phyloP scores from a whole-genome alignment of 2,888 invertebrate genomes.

The Schizaphis graminum region DNA sequence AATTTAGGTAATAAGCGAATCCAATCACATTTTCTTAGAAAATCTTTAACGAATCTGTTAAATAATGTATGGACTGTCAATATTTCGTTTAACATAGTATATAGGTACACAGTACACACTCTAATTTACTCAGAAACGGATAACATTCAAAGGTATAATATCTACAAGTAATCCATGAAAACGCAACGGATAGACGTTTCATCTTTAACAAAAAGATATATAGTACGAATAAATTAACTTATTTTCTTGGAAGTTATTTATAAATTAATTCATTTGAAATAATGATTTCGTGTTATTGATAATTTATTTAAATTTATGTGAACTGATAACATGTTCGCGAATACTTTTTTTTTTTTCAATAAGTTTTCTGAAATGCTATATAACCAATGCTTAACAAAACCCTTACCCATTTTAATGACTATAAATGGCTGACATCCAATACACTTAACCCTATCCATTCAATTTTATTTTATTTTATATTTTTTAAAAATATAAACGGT shows the following conservation, averaged over 20 bases:
- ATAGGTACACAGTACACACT: not conserved
- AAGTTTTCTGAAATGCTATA: not conserved
- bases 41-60: not conserved
- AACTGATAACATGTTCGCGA: not conserved
- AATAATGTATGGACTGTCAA: not conserved
- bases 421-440: conserved; percentile 1
- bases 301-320: not conserved
- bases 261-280: not conserved
- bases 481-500: not conserved
- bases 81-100: not conserved
- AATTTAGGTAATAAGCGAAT: not conserved
- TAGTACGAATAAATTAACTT: not conserved
- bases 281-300: not conserved
- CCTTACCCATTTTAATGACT: conserved; percentile 1
- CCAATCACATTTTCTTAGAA: not conserved
- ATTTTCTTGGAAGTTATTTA: not conserved
- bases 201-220: not conserved
- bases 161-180: not conserved
- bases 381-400: not conserved
- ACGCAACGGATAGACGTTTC: not conserved
- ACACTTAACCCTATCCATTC: not conserved
- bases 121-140: not conserved
- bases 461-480: not conserved
- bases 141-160: not conserved
- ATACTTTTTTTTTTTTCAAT: not conserved